Conservation (phyloP, 2,888 invertebrate species). For the Stenodema calcarata region DNA sequence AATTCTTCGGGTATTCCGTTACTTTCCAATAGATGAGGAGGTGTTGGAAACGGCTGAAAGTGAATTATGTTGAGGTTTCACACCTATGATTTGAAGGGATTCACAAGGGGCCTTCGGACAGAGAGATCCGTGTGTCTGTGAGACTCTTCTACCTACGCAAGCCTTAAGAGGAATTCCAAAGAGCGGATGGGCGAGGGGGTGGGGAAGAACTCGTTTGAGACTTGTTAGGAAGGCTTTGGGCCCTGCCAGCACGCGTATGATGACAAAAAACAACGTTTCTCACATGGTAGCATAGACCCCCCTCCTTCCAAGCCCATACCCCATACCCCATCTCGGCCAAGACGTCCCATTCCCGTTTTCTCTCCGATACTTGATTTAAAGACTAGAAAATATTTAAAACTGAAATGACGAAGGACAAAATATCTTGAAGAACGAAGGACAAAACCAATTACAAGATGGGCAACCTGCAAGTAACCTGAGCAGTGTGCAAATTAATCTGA, state of each 20-base stretch:
- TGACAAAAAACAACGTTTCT: conserved; percentile 52
- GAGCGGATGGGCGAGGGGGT: conserved; percentile 27
- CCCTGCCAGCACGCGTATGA: conserved; percentile 49
- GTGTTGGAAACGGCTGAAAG: conserved; percentile 7
- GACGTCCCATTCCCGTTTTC: conserved; percentile 1
- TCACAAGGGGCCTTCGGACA: conserved; percentile 41
- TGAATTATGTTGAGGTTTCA: conserved; percentile 38
- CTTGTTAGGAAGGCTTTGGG: conserved; percentile 51
- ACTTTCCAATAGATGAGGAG: not conserved
- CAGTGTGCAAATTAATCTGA: too few relatives aligned
- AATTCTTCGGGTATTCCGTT: not conserved
- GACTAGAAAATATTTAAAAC: not conserved
- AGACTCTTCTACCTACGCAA: conserved; percentile 51
- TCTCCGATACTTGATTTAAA: conserved; percentile 42
- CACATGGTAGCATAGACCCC: conserved; percentile 44
- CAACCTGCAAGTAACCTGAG: too few relatives aligned
- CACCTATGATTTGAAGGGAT: conserved; percentile 49
- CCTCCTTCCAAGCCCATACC: not conserved
- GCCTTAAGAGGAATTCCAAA: conserved; percentile 52
- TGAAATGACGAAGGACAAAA: too few relatives aligned
- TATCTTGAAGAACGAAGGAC: too few relatives aligned
- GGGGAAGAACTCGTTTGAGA: conserved; percentile 50
- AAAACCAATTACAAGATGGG: too few relatives aligned
- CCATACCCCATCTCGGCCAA: not conserved
- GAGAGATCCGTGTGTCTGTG: conserved; percentile 44